These are phyloP conservation scores for Archocentrus centrarchus DNA, from an alignment of 2,113 vertebrate genomes.

Conservation along the genomic window DNA sequence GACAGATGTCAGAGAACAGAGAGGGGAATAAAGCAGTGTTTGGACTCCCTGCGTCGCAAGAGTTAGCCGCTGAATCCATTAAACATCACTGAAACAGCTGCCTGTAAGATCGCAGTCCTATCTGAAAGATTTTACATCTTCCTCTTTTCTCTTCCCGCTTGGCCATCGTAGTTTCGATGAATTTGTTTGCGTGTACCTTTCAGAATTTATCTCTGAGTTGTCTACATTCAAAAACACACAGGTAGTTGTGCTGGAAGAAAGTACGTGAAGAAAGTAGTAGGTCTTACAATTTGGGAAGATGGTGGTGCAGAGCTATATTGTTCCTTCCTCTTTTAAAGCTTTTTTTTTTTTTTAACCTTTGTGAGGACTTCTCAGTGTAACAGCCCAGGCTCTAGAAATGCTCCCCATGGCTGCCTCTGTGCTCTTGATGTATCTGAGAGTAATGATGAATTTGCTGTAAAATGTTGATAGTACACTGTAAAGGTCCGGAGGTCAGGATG, in stretches of 20 bases:
- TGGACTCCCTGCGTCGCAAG: background rate
- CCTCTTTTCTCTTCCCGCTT: background rate
- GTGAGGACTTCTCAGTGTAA: background rate
- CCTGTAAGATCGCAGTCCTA: too few relatives aligned
- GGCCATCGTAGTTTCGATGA: background rate
- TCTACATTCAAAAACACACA: background rate
- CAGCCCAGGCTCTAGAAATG: background rate
- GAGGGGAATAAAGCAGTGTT: background rate
- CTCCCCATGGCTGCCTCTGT: background rate
- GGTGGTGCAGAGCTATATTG: background rate
- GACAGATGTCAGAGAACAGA: constrained; percentile 14
- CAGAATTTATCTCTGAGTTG: background rate
- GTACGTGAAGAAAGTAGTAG: background rate
- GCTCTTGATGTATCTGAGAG: constrained; percentile 1
- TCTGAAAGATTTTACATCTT: too few relatives aligned
- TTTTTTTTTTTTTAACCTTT: background rate
- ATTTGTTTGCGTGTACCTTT: background rate
- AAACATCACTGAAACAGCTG: constrained; percentile 2
- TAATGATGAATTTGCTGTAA: constrained; percentile 19
- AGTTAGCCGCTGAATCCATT: background rate
- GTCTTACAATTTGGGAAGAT: background rate
- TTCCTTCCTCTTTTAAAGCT: background rate
- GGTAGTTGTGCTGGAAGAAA: background rate
- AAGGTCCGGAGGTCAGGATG: constrained; percentile 15
- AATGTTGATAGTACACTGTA: background rate